Evolutionary conservation across 2,113 vertebrate species (phyloP).

Genomic region (Tetraodon nigroviridis): DNA sequence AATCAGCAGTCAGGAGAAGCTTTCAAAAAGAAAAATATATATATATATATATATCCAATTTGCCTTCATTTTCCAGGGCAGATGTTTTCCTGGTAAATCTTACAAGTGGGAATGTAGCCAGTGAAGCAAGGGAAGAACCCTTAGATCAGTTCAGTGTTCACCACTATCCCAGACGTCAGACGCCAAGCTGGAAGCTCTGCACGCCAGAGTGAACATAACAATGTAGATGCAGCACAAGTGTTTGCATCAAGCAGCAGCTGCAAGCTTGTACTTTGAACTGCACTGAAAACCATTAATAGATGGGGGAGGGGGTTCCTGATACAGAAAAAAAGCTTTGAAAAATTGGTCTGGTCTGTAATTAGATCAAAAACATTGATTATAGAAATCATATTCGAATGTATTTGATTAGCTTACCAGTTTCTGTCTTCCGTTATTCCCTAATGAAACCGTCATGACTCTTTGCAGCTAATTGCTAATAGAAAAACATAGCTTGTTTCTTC

Average conservation of each 20-base stretch:
- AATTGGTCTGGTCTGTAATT: not conserved
- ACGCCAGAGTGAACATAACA: constrained; percentile 36
- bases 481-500: too few species aligned
- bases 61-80: constrained; percentile 18
- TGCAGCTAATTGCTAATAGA: too few species aligned
- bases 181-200: constrained; percentile 38
- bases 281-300: constrained; percentile 7
- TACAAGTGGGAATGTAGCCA: constrained; percentile 40
- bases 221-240: constrained; percentile 33
- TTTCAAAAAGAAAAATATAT: constrained; percentile 34
- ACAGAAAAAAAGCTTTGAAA: not conserved
- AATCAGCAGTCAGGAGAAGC: constrained; percentile 20
- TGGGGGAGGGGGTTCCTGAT: not conserved
- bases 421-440: too few species aligned
- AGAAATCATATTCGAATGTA: too few species aligned
- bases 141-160: constrained; percentile 32
- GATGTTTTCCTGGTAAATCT: constrained; percentile 49
- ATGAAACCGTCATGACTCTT: too few species aligned
- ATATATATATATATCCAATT: constrained; percentile 27
- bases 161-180: constrained; percentile 39
- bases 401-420: too few species aligned
- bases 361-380: not conserved
- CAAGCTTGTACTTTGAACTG: constrained; percentile 15
- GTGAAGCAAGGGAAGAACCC: constrained; percentile 36
- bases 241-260: constrained; percentile 15